Conservation (phyloP, 2,888 invertebrate genomes). For the Arctia plantaginis region DNA sequence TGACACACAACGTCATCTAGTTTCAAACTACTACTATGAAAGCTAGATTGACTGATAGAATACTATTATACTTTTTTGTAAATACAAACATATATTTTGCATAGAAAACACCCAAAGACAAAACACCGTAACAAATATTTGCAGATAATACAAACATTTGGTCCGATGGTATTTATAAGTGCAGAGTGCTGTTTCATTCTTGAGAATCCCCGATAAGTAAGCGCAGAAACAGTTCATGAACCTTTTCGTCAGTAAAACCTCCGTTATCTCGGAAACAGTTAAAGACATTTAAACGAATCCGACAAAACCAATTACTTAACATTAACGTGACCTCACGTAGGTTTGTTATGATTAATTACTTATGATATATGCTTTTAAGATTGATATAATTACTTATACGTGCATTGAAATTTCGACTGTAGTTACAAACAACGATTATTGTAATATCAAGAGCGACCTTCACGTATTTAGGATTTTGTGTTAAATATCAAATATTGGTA, state of each 20-base stretch:
- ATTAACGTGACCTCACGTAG: background rate
- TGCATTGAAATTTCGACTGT: background rate
- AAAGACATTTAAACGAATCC: background rate
- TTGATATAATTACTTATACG: background rate
- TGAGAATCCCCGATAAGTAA: background rate
- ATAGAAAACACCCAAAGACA: too few species aligned
- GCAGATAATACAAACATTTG: too few species aligned
- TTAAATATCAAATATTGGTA: background rate
- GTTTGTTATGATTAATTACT: background rate
- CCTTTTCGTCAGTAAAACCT: background rate
- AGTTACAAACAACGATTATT: background rate
- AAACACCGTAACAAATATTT: too few species aligned
- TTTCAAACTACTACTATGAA: too few species aligned
- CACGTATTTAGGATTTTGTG: background rate
- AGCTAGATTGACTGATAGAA: too few species aligned
- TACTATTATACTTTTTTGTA: too few species aligned
- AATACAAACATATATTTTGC: too few species aligned
- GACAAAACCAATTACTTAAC: background rate
- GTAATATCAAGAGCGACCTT: constrained; percentile 3
- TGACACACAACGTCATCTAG: too few species aligned
- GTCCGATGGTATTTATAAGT: too few species aligned
- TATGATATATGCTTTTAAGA: background rate
- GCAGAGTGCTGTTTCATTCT: background rate
- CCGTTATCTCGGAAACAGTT: background rate
- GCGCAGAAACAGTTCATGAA: background rate